Evolutionary conservation across 2,113 vertebrate species (phyloP).

Genomic region (Forbesichthys agassizii): DNA sequence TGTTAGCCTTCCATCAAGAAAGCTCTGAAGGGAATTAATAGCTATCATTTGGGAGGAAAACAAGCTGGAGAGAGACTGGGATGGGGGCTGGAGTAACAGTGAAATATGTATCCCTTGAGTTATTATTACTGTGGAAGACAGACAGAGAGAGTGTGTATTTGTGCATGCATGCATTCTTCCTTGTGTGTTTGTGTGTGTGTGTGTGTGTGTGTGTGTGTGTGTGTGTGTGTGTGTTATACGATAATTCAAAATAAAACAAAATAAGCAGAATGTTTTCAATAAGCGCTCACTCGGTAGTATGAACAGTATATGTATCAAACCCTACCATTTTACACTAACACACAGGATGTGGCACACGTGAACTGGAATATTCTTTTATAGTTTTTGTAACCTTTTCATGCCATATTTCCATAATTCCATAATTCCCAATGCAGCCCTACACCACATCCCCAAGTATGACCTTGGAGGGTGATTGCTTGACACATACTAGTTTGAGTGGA

Average conservation of each 20-base stretch:
- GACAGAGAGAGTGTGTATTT: slow-evolving; percentile 11
- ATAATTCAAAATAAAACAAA: slow-evolving; percentile 5
- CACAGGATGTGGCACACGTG: neutral
- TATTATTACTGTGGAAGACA: slow-evolving; percentile 50
- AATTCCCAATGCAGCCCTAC: slow-evolving; percentile 44
- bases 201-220: slow-evolving; percentile 9
- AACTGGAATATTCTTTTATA: neutral
- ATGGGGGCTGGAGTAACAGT: slow-evolving; percentile 63
- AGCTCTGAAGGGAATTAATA: slow-evolving; percentile 78
- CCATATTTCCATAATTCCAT: slow-evolving; percentile 19
- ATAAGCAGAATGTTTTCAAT: slow-evolving; percentile 4
- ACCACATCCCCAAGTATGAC: slow-evolving; percentile 47
- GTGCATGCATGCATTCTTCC: neutral
- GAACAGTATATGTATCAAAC: neutral
- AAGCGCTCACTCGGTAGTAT: neutral
- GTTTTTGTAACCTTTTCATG: neutral
- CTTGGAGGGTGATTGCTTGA: slow-evolving; percentile 50
- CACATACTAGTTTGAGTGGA: slow-evolving; percentile 41
- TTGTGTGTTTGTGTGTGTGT: slow-evolving; percentile 11
- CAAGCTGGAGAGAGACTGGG: slow-evolving; percentile 54
- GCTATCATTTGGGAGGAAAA: slow-evolving; percentile 68
- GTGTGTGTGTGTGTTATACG: slow-evolving; percentile 6
- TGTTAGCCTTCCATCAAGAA: slow-evolving; percentile 78
- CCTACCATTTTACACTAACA: neutral
- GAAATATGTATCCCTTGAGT: slow-evolving; percentile 68